Conservation (phyloP, 1,140 invertebrate genomes). For the Hylaeus anthracinus region DNA sequence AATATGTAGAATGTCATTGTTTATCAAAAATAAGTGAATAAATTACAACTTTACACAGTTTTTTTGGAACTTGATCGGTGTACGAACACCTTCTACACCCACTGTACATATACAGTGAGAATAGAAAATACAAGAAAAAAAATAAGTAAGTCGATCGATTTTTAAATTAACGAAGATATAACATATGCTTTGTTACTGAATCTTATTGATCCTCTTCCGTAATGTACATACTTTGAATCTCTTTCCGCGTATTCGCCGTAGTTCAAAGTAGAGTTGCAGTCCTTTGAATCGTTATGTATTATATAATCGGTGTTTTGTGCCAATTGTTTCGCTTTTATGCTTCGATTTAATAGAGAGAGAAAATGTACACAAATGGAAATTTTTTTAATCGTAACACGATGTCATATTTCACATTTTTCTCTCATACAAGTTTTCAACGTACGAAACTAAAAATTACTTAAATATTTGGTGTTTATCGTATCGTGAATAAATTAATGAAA, state of each 20-base stretch:
- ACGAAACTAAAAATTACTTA: no score
- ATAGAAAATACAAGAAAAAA: background rate
- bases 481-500: no score
- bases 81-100: no score
- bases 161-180: background rate
- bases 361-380: background rate
- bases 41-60: background rate
- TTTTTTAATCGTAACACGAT: no score
- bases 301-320: background rate
- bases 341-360: background rate
- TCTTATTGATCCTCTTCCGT: background rate
- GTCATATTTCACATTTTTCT: no score
- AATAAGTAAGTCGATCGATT: background rate
- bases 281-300: background rate
- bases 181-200: background rate
- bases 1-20: no score
- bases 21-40: no score
- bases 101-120: no score
- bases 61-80: no score
- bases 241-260: background rate
- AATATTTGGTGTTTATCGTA: no score
- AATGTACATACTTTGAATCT: background rate
- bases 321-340: background rate
- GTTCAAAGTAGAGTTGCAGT: background rate
- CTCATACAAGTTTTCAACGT: no score